phyloP scores from a whole-genome alignment of 2,113 vertebrate species.

The Symphodus melops region DNA sequence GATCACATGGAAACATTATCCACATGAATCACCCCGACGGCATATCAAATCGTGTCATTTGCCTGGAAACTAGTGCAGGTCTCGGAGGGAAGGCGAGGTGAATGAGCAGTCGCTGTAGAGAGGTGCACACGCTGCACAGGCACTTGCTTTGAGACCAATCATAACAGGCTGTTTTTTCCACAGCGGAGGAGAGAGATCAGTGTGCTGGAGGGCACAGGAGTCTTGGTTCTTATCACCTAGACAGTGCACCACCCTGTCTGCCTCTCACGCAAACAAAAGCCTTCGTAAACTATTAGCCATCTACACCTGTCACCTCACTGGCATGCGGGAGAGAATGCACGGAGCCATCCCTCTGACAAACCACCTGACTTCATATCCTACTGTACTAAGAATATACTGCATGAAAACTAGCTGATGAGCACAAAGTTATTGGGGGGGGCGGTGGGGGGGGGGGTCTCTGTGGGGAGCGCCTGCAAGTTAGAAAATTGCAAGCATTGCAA shows the following conservation, averaged over 20 bases:
- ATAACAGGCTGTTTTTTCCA: slow-evolving; percentile 64
- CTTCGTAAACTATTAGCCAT: slow-evolving; percentile 68
- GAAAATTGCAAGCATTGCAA: slow-evolving; percentile 67
- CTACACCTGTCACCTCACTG: slow-evolving; percentile 70
- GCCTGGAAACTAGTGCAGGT: slow-evolving; percentile 85
- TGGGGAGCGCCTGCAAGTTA: slow-evolving; percentile 48
- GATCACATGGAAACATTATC: slow-evolving; percentile 84
- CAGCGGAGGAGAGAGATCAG: slow-evolving; percentile 64
- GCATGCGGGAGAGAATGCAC: slow-evolving; percentile 51
- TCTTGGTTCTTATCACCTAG: slow-evolving; percentile 77
- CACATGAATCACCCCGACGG: slow-evolving; percentile 81
- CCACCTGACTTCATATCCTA: slow-evolving; percentile 44
- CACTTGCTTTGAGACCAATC: slow-evolving; percentile 80
- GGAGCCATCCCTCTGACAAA: slow-evolving; percentile 57
- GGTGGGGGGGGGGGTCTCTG: slow-evolving; percentile 44
- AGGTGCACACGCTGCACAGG: slow-evolving; percentile 73
- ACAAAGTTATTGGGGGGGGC: slow-evolving; percentile 68
- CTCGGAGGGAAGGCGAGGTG: slow-evolving; percentile 83
- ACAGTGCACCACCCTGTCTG: slow-evolving; percentile 78
- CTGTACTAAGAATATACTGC: slow-evolving; percentile 26
- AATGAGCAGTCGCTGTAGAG: slow-evolving; percentile 73
- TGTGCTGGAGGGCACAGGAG: slow-evolving; percentile 75
- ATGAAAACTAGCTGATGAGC: slow-evolving; percentile 71
- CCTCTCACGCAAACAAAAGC: slow-evolving; percentile 72
- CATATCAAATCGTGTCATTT: slow-evolving; percentile 86